These are phyloP conservation scores for Chymomyza fuscimana DNA, from an alignment of 2,888 invertebrate genomes.

Conservation along the genomic window DNA sequence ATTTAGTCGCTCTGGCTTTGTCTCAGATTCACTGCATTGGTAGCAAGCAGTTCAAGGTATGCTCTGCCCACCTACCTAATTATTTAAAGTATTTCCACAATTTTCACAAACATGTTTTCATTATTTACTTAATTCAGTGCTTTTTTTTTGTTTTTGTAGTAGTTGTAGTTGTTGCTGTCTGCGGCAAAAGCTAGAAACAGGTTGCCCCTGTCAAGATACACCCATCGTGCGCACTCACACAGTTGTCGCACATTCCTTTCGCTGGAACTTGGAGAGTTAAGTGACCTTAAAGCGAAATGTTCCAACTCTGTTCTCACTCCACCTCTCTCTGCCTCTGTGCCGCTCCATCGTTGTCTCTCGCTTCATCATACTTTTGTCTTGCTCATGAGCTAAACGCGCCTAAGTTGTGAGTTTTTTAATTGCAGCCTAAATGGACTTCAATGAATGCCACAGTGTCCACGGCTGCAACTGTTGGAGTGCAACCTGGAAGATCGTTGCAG, in stretches of 20 bases:
- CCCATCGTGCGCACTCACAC: slow-evolving; percentile 46
- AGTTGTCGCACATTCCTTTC: slow-evolving; percentile 56
- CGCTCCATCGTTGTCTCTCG: not conserved
- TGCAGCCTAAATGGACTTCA: slow-evolving; percentile 76
- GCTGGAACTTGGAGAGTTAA: slow-evolving; percentile 71
- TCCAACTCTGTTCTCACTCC: slow-evolving; percentile 33
- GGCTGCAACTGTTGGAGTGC: slow-evolving; percentile 24
- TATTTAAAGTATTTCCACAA: slow-evolving; percentile 71
- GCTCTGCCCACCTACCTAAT: slow-evolving; percentile 70
- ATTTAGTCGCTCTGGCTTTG: not conserved
- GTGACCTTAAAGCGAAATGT: slow-evolving; percentile 65
- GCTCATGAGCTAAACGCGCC: slow-evolving; percentile 28
- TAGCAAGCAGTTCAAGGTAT: not conserved
- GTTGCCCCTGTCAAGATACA: slow-evolving; percentile 51
- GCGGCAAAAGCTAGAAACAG: slow-evolving; percentile 50
- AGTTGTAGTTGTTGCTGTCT: slow-evolving; percentile 26
- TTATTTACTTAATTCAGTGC: slow-evolving; percentile 70
- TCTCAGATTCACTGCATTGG: not conserved
- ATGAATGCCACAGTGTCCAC: slow-evolving; percentile 58
- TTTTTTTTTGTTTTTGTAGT: not conserved
- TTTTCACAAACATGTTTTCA: slow-evolving; percentile 72
- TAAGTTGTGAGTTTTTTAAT: slow-evolving; percentile 76
- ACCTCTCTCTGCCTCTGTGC: slow-evolving; percentile 13
- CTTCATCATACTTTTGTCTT: slow-evolving; percentile 2
- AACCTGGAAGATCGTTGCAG: slow-evolving; percentile 12